Conservation (phyloP, 35 echinoderm and acorn worm genomes). For the Apostichopus japonicus region DNA sequence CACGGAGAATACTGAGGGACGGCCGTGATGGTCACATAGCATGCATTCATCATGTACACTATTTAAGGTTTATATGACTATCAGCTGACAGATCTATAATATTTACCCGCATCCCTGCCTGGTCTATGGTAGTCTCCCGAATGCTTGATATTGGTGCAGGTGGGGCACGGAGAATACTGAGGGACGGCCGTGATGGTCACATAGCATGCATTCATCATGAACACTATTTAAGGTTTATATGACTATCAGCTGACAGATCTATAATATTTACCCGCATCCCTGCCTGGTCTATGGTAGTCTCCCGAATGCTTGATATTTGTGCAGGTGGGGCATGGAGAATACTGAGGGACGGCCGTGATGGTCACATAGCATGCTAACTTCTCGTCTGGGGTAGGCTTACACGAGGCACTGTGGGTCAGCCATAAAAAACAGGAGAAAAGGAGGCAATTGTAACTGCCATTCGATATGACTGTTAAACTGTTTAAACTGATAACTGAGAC, state of each 20-base stretch:
- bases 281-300: conserved; percentile 29
- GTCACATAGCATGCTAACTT: conserved; percentile 92
- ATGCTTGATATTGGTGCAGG: conserved; percentile 83
- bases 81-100: no score
- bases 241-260: not conserved
- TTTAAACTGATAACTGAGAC: no score
- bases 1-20: conserved; percentile 81
- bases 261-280: not conserved
- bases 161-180: conserved; percentile 68
- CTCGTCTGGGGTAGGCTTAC: conserved; percentile 51
- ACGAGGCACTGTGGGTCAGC: conserved; percentile 19
- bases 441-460: no score
- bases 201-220: not conserved
- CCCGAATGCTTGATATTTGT: conserved; percentile 77
- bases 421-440: no score
- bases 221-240: not conserved
- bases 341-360: conserved; percentile 90
- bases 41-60: no score
- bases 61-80: no score
- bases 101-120: conserved; percentile 37
- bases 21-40: conserved; percentile 93
- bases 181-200: conserved; percentile 97
- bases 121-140: conserved; percentile 34
- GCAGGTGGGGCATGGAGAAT: conserved; percentile 76
- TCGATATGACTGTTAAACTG: no score